These are phyloP conservation scores for Drosophila willistoni DNA, from an alignment of 1,140 invertebrate species.

Conservation along the genomic window DNA sequence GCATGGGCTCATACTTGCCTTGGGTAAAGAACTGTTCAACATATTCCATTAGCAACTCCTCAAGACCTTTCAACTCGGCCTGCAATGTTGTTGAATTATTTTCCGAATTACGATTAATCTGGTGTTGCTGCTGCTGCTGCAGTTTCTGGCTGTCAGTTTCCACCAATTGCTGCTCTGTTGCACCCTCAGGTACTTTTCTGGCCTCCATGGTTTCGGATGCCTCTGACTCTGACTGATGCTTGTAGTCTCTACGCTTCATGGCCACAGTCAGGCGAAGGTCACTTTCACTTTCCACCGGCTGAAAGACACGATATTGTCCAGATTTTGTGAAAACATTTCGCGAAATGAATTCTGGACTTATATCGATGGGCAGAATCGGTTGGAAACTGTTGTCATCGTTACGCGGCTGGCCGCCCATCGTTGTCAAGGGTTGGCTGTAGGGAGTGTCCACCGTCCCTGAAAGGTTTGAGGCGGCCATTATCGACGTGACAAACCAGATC, in stretches of 20 bases:
- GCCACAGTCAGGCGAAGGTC: constrained; percentile 65
- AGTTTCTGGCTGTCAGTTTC: not conserved
- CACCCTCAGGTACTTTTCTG: constrained; percentile 11
- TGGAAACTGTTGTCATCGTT: constrained; percentile 70
- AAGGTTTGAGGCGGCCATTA: not conserved
- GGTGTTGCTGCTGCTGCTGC: not conserved
- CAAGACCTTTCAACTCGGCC: constrained; percentile 57
- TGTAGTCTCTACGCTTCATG: constrained; percentile 61
- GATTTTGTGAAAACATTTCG: constrained; percentile 78
- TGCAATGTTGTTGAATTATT: constrained; percentile 37
- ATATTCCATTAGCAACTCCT: constrained; percentile 71
- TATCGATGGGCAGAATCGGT: constrained; percentile 72
- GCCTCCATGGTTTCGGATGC: constrained; percentile 5
- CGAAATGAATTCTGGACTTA: constrained; percentile 75
- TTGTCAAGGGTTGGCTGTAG: constrained; percentile 71
- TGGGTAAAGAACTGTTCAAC: constrained; percentile 73
- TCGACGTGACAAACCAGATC: constrained; percentile 27
- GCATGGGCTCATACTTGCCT: constrained; percentile 73
- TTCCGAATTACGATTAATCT: not conserved
- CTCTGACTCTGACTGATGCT: constrained; percentile 36
- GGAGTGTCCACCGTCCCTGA: not conserved
- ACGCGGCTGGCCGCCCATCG: constrained; percentile 55
- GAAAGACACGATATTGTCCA: constrained; percentile 77
- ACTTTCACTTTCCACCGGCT: constrained; percentile 69
- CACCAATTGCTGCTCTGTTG: not conserved